Evolutionary conservation across 2,888 invertebrate genomes (phyloP), one percentile per base, ranked within the genome.

Genomic region (Gandaritis pyraliata): DNA sequence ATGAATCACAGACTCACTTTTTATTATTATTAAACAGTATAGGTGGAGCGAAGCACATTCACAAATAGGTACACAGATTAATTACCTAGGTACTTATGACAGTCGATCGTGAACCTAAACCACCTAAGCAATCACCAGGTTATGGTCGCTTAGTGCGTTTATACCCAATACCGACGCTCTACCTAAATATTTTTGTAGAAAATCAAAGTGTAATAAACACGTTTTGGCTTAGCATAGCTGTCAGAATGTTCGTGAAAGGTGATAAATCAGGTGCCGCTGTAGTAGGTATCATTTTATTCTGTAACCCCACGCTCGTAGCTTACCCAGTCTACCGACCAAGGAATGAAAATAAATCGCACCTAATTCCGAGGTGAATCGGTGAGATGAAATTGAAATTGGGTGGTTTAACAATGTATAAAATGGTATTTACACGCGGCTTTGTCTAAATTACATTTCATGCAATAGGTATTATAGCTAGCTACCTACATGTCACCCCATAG

Each of bases 291-390:
- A 33, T 33, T 33, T 33, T 33, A 33, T 33, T 33, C 33, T 8
- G 33, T 33, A 33, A 72, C 74, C 72, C 74, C 74, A 76, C 75
- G 77, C 77, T 80, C 77, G 77, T 72, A 65, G 72, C 16, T 11
- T 33, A 11, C 33, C 8, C 5, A 67, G 70, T 68, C 76, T 76
- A 75, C 74, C 80, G 43, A 57, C 57, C 77, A 73, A 77, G 76
- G 80, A 85, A 84, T 83, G 81, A 79, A 80, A 83, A 83, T 85
- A 84, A 84, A 85, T 83, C 75, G 80, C 77, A 75, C 75, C 79
- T 83, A 83, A 85, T 85, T 82, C 82, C 69, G 72, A 74, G 74
- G 74, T 73, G 79, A 80, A 81, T 81, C 77, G 80, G 76, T 71
- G 73, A 80, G 77, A 81, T 81, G 80, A 83, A 84, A 83, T 84